Conservation (phyloP, 2,113 vertebrate genomes). For the Neodontobutis hainanensis region DNA sequence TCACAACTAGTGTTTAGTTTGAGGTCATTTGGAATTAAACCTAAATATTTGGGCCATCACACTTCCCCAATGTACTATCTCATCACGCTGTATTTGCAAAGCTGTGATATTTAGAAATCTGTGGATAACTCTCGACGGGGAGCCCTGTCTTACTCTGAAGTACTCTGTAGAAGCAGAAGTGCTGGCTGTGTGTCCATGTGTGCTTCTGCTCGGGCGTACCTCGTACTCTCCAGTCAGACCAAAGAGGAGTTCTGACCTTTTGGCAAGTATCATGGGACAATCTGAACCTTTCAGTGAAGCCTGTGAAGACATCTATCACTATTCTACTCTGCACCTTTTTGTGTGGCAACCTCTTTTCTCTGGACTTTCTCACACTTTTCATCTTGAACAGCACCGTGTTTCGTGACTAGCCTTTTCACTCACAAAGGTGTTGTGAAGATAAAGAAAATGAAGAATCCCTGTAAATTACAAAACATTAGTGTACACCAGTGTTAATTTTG, state of each 20-base stretch:
- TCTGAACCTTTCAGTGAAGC: slow-evolving; percentile 61
- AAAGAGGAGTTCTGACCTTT: slow-evolving; percentile 71
- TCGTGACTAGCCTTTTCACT: slow-evolving; percentile 2
- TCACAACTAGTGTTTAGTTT: too few species aligned
- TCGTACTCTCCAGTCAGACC: slow-evolving; percentile 38
- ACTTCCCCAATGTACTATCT: background rate
- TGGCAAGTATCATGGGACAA: slow-evolving; percentile 66
- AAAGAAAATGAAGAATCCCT: background rate
- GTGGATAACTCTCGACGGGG: slow-evolving; percentile 24
- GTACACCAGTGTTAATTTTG: too few species aligned
- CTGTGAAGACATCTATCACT: slow-evolving; percentile 42
- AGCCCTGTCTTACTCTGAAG: slow-evolving; percentile 41
- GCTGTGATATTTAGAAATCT: slow-evolving; percentile 60
- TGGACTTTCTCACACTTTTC: slow-evolving; percentile 10
- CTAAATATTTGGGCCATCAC: background rate
- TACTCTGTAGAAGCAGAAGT: slow-evolving; percentile 25
- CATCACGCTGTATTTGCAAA: slow-evolving; percentile 33
- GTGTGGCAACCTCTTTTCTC: slow-evolving; percentile 18
- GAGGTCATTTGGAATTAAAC: too few species aligned
- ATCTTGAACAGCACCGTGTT: slow-evolving; percentile 11
- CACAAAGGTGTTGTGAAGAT: background rate
- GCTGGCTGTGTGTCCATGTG: background rate
- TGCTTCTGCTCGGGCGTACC: slow-evolving; percentile 18
- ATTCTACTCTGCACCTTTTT: slow-evolving; percentile 13
- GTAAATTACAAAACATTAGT: too few species aligned